Evolutionary conservation across 2,888 invertebrate species (phyloP), one percentile per base, ranked within the genome.

Genomic region (Acanthoscelides obtectus): DNA sequence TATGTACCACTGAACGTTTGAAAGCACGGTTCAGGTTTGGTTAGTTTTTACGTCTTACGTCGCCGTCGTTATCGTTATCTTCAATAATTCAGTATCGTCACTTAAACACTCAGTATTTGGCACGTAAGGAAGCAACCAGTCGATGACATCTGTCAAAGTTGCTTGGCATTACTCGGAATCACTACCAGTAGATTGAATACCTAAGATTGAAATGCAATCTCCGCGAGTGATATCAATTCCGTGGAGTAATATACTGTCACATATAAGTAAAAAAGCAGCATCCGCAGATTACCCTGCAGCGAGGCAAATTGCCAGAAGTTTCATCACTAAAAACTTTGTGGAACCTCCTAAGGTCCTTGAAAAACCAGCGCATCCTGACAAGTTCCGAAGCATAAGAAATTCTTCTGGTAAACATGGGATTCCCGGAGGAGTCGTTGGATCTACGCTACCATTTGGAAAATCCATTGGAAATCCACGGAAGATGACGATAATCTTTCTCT

Each of bases 371-470:
- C 5, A 45, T 45, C 17, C 5, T 45, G 45, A 1, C 6, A 45
- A 45, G 6, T 12, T 12, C 8, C 17, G 45, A 12, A 45, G 5
- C 45, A 12, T 45, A 45, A 45, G 45, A 45, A 45, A 45, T 12
- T 45, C 5, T 12, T 45, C 45, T 12, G 45, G 1, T 12, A 45
- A 45, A 45, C 45, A 45, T 12, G 45, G 45, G 3, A 45, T 45
- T 45, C 45, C 45, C 17, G 45, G 45, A 6, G 45, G 45, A 12
- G 45, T 45, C 12, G 17, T 45, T 45, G 45, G 45, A 4, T 45
- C 45, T 12, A 94, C 93, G 82, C 84, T 94, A 77, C 94, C 94
- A 0, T 93, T 94, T 80, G 86, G 86, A 3, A 76, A 77, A 69
- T 75, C 72, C 79, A 88, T 93, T 76, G 78, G 83, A 75, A 94